phyloP scores from a whole-genome alignment of 2,113 vertebrate genomes.

The Sander vitreus region DNA sequence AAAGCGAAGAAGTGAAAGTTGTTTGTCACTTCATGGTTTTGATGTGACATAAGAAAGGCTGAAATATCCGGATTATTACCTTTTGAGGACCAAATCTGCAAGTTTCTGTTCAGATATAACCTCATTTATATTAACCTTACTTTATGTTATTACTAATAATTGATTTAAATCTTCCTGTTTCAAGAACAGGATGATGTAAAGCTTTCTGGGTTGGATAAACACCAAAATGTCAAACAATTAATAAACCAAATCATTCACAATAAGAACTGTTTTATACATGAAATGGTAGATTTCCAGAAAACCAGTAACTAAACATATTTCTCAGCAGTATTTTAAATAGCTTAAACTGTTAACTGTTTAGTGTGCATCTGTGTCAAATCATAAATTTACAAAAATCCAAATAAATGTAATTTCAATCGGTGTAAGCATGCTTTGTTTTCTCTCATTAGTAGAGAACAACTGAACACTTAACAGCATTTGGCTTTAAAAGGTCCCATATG shows the following conservation, averaged over 20 bases:
- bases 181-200: too few relatives aligned
- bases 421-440: background rate
- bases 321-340: background rate
- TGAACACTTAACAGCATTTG: background rate
- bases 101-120: background rate
- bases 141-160: background rate
- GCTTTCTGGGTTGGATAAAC: background rate
- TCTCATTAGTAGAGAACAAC: background rate
- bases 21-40: conserved; percentile 37
- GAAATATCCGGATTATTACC: background rate
- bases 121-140: background rate
- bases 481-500: background rate
- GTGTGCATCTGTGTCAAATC: too few relatives aligned
- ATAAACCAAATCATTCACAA: too few relatives aligned
- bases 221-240: too few relatives aligned
- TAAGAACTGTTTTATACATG: too few relatives aligned
- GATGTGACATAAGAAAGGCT: conserved; percentile 40
- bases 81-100: background rate
- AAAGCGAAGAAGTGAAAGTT: background rate
- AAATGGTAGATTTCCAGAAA: background rate
- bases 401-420: too few relatives aligned
- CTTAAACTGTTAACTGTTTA: too few relatives aligned
- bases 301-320: background rate
- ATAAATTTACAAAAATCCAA: too few relatives aligned
- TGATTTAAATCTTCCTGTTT: background rate